Conservation (phyloP, 2,888 invertebrate species). For the Cephus pygmeus region DNA sequence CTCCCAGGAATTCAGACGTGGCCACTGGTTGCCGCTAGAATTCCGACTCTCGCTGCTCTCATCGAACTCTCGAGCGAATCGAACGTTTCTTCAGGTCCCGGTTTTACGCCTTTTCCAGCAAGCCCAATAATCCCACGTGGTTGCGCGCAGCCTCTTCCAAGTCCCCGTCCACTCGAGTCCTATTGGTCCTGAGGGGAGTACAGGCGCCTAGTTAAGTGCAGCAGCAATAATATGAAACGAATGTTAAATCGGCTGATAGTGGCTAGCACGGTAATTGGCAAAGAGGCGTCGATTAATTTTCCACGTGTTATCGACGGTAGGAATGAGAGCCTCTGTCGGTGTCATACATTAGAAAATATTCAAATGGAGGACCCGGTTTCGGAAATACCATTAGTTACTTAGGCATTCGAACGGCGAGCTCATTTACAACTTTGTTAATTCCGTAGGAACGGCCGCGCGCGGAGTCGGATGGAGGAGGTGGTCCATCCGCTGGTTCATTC, state of each 20-base stretch:
- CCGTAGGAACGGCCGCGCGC: slow-evolving; percentile 27
- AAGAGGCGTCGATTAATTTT: neutral
- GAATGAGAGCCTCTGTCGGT: slow-evolving; percentile 7
- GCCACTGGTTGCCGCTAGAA: neutral
- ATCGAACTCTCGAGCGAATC: neutral
- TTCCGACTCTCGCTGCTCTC: neutral
- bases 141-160: neutral
- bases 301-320: neutral
- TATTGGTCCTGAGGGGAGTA: neutral
- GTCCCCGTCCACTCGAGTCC: neutral
- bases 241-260: neutral
- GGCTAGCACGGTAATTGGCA: neutral
- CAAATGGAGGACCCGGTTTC: slow-evolving; percentile 38
- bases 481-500: neutral
- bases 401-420: slow-evolving; percentile 31
- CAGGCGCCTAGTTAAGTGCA: slow-evolving; percentile 28
- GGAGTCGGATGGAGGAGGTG: slow-evolving; percentile 1
- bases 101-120: neutral
- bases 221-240: slow-evolving; percentile 31
- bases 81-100: neutral
- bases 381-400: slow-evolving; percentile 40
- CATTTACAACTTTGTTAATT: slow-evolving; percentile 50
- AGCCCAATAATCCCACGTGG: neutral
- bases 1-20: neutral
- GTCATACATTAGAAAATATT: slow-evolving; percentile 41